Base-by-base conservation (phyloP, 2,888 invertebrate species). In the Dermolepida albohirtum region DNA sequence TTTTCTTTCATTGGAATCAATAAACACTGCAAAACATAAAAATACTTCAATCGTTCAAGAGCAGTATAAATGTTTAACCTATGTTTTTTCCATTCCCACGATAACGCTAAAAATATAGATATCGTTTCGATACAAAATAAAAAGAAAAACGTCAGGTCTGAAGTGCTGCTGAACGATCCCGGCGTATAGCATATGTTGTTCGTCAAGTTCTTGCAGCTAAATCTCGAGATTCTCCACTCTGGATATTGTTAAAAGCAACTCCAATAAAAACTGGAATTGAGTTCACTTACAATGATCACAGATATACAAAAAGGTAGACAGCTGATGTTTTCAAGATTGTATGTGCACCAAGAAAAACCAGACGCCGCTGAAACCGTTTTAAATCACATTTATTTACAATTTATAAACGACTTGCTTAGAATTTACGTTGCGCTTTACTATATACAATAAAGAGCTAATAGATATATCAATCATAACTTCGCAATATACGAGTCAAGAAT, bases 161-260 rank as follows among this genome's bases (percentile, higher is more conserved):
- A 44, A 47, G 65, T 54, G 66, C 65, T 62, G 62, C 50, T 65
- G 64, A 67, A 67, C 67, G 67, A 51, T 64, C 50, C 22, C 55
- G 69, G 64, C 64, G 64, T 72, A 72, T 65, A 72, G 72, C 74
- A 73, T 72, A 74, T 72, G 74, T 73, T 73, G 73, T 55, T 69
- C 69, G 68, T 72, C 73, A 71, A 73, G 65, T 74, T 73, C 73
- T 73, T 74, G 71, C 65, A 59, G 59, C 54, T 54, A 65, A 68
- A 70, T 66, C 70, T 68, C 67, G 67, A 69, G 69, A 69, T 69
- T 69, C 65, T 51, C 34, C 6, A 8, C 34, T 59, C 65, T 66
- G 69, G 57, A 65, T 69, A 69, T 65, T 66, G 69, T 69, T 69
- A 66, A 66, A 66, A 50, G 59, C 59, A 22, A 66, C 47, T 41